A percentile compares a stretch with the other conserved stretches of the same genome.
Evolutionary conservation across 2,113 vertebrate species (phyloP).

Genomic region (Solenodon paradoxus): DNA sequence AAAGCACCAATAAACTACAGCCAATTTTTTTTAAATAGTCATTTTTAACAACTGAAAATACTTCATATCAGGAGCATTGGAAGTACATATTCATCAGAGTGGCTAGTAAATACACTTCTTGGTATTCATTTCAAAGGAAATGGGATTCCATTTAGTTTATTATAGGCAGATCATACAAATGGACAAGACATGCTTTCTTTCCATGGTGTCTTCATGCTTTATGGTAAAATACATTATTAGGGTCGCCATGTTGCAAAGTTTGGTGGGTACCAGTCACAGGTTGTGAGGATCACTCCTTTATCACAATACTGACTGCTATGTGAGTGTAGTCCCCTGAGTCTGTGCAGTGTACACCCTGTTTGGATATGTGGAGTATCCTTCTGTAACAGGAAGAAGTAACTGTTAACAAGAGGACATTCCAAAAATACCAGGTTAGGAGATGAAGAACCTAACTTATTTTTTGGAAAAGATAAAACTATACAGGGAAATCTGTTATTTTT

Average conservation of each 20-base stretch:
- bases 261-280: neutral
- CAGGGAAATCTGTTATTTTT: too few species aligned
- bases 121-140: neutral
- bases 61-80: conserved; percentile 29
- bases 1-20: neutral
- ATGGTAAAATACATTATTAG: neutral
- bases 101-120: neutral
- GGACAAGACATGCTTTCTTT: neutral
- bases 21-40: neutral
- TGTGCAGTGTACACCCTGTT: neutral
- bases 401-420: neutral
- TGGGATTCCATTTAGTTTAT: neutral
- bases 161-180: neutral
- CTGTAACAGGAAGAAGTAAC: neutral
- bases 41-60: conserved; percentile 33
- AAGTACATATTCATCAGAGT: neutral
- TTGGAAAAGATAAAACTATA: neutral
- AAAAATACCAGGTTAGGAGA: neutral
- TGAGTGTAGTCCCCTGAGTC: neutral
- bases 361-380: neutral
- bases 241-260: neutral
- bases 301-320: neutral
- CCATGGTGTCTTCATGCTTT: neutral
- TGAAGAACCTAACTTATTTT: neutral
- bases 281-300: neutral